These are phyloP conservation scores for Eulacestoma nigropectus DNA, from an alignment of 2,113 vertebrate species.

Conservation along the genomic window DNA sequence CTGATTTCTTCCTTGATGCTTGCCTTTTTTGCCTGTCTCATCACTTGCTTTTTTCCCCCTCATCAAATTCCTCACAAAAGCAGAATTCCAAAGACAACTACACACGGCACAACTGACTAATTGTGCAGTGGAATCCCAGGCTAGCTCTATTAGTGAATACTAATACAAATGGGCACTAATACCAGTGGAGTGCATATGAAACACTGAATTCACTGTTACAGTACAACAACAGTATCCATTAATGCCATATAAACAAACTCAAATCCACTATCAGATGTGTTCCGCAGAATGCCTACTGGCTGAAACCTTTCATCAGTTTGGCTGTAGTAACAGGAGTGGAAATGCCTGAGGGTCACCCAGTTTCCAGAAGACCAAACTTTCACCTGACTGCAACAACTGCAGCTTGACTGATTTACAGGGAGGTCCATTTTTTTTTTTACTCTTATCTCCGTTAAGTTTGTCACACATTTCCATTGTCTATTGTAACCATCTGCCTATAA, in stretches of 20 bases:
- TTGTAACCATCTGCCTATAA: background rate
- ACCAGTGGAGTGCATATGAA: background rate
- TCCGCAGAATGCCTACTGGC: background rate
- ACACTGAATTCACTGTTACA: background rate
- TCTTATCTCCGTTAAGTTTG: background rate
- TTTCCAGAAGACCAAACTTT: background rate
- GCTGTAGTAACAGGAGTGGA: background rate
- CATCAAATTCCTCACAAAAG: background rate
- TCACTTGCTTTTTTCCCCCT: fast-evolving
- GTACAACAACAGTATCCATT: background rate
- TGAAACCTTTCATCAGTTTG: background rate
- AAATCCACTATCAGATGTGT: background rate
- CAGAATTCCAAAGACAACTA: background rate
- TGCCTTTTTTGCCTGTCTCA: background rate
- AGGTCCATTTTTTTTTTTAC: background rate
- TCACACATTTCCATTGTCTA: background rate
- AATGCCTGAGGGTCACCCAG: background rate
- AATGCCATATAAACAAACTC: background rate
- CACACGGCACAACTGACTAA: background rate
- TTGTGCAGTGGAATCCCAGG: background rate
- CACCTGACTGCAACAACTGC: background rate
- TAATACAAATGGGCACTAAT: background rate
- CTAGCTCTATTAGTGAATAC: background rate
- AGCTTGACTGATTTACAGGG: background rate
- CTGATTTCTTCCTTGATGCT: background rate